Percentiles rank a stretch among this genome's conserved stretches.
Evolutionary conservation across 2,113 vertebrate species (phyloP).

Genomic region (Leucosticte australis): DNA sequence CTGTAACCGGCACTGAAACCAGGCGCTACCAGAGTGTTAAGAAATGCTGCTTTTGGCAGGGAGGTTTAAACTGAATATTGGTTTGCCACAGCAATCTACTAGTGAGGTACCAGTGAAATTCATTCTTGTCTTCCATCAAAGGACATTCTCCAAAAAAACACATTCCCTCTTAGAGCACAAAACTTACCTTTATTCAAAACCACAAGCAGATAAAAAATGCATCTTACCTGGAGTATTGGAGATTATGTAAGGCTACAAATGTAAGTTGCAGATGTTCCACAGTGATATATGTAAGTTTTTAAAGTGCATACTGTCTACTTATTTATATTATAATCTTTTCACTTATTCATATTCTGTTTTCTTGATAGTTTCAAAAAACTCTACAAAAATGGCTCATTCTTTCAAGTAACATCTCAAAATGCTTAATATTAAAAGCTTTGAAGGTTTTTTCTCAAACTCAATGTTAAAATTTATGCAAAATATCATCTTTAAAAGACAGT

Average conservation of each 20-base stretch:
- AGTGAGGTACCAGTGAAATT: background rate
- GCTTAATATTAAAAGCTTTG: background rate
- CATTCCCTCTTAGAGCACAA: background rate
- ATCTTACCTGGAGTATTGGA: background rate
- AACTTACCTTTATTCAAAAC: background rate
- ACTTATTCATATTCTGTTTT: background rate
- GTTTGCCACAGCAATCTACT: background rate
- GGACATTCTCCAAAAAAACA: background rate
- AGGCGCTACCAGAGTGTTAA: background rate
- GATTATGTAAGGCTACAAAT: slow-evolving; percentile 18
- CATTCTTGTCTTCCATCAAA: background rate
- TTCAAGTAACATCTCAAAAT: background rate
- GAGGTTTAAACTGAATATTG: background rate
- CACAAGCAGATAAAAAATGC: background rate
- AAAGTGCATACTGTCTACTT: background rate
- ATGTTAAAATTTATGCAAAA: background rate
- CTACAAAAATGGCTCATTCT: background rate
- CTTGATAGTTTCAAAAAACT: background rate
- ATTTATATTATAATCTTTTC: background rate
- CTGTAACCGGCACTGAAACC: background rate
- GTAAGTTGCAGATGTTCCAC: background rate
- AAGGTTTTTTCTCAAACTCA: background rate
- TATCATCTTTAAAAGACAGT: background rate
- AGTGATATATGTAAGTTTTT: background rate
- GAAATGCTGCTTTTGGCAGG: background rate